Conservation (phyloP, 2,113 vertebrate genomes). For the Alligator sinensis region DNA sequence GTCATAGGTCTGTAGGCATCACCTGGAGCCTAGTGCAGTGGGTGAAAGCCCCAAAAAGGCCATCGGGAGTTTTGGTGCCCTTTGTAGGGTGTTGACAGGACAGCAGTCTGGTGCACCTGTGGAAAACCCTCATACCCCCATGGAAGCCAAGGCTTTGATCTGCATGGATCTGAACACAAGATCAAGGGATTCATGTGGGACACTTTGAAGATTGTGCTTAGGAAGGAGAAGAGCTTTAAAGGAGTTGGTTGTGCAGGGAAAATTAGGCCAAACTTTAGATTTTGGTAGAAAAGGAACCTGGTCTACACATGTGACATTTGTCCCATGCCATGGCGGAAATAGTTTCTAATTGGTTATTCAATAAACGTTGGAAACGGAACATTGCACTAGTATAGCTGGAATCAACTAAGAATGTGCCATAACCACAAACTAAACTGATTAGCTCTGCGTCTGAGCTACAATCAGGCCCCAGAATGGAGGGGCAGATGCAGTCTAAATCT, state of each 20-base stretch:
- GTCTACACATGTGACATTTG: not conserved
- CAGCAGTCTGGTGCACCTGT: fast-evolving
- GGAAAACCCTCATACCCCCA: not conserved
- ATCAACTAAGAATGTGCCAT: not conserved
- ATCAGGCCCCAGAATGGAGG: not conserved
- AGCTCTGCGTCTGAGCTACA: not conserved
- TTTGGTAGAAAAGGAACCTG: not conserved
- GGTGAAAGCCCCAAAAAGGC: too few relatives aligned
- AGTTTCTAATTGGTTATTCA: too few relatives aligned
- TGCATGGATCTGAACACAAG: not conserved
- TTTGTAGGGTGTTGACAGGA: too few relatives aligned
- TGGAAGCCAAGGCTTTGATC: not conserved
- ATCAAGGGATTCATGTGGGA: not conserved
- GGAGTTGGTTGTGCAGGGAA: not conserved
- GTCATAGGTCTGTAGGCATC: fast-evolving
- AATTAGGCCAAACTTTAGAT: not conserved
- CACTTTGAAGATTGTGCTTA: fast-evolving
- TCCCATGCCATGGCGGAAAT: too few relatives aligned
- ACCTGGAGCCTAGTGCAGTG: not conserved
- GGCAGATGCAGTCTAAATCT: not conserved
- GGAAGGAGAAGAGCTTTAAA: not conserved
- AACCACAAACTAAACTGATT: too few relatives aligned
- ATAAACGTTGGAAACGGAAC: not conserved
- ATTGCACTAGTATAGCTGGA: not conserved
- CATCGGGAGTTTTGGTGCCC: too few relatives aligned